phyloP scores from a whole-genome alignment of 2,797 vertebrate genomes.

The Mycteria americana region DNA sequence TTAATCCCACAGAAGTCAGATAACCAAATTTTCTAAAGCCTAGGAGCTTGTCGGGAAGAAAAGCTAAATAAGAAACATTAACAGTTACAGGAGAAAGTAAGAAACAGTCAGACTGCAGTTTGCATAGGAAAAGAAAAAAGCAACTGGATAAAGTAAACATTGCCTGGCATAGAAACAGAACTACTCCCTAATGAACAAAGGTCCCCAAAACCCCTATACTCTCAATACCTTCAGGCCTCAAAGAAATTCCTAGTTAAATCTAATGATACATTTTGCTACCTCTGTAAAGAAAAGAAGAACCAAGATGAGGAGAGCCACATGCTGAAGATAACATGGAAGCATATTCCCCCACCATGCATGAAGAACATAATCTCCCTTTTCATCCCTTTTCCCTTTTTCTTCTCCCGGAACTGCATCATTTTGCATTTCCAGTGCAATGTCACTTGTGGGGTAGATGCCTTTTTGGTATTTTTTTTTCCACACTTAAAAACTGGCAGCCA shows the following conservation, averaged over 20 bases:
- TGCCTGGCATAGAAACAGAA: not conserved
- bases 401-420: not conserved
- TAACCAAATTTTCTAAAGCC: not conserved
- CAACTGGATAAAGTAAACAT: not conserved
- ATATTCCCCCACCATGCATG: not conserved
- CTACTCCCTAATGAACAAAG: not conserved
- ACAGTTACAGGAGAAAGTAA: not conserved
- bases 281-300: not conserved
- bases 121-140: not conserved
- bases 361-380: not conserved
- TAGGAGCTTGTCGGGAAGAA: not conserved
- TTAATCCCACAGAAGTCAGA: not conserved
- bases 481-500: not conserved
- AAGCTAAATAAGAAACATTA: not conserved
- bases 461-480: not conserved
- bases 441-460: not conserved
- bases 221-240: not conserved
- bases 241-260: not conserved
- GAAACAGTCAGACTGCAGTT: not conserved
- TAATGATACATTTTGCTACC: not conserved
- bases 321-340: not conserved
- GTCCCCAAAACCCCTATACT: not conserved
- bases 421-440: not conserved
- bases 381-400: not conserved
- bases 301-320: not conserved